phyloP scores from a whole-genome alignment of 2,113 vertebrate genomes.

The Calyptommatus sinebrachiatus region DNA sequence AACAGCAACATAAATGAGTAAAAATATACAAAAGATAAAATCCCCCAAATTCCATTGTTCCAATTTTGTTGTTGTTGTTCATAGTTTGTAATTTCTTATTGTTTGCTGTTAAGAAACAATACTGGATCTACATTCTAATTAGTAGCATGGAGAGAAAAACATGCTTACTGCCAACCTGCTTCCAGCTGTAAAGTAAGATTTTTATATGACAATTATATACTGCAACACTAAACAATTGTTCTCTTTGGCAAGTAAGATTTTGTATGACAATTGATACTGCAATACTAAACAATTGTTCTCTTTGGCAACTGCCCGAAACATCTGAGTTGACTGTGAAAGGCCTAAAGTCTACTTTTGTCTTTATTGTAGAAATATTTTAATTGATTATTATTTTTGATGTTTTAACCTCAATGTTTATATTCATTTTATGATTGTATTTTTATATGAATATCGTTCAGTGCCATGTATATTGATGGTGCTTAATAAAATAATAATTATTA shows the following conservation, averaged over 20 bases:
- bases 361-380: not conserved
- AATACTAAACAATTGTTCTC: constrained; percentile 12
- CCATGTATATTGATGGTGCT: no score
- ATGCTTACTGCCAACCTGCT: constrained; percentile 17
- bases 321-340: not conserved
- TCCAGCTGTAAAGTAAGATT: not conserved
- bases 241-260: constrained; percentile 15
- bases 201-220: not conserved
- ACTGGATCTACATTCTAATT: constrained; percentile 20
- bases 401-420: no score
- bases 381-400: no score
- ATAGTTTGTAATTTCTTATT: not conserved
- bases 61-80: not conserved
- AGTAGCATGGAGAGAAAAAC: constrained; percentile 13
- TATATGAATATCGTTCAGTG: no score
- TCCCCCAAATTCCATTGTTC: no score
- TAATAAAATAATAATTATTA: no score
- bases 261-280: not conserved
- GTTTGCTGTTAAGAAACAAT: constrained; percentile 39
- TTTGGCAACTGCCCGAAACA: constrained; percentile 22
- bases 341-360: constrained; percentile 6
- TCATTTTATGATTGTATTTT: no score
- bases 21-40: no score
- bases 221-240: constrained; percentile 1
- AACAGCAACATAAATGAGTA: no score